These are phyloP conservation scores for Drosophila asahinai DNA, from an alignment of 1,140 invertebrate species.

Conservation along the genomic window DNA sequence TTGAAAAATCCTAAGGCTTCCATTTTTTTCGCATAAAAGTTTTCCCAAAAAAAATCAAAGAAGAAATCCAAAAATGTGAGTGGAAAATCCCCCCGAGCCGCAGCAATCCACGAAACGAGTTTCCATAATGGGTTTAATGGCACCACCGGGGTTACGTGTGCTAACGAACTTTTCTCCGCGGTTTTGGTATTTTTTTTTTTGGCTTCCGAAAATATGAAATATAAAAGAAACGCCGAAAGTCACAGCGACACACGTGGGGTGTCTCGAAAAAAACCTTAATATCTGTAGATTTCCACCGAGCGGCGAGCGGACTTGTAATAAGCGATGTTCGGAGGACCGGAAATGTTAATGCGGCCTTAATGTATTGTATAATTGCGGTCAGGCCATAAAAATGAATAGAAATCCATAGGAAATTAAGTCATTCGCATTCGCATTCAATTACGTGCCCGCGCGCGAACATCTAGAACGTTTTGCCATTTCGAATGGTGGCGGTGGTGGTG, in stretches of 20 bases:
- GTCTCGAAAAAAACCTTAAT: constrained; percentile 1
- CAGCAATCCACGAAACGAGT: constrained; percentile 48
- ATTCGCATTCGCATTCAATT: constrained; percentile 81
- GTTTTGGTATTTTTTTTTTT: not conserved
- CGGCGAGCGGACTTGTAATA: constrained; percentile 29
- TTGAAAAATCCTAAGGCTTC: no score
- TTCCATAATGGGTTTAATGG: constrained; percentile 64
- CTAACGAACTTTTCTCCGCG: constrained; percentile 39
- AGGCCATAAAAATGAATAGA: constrained; percentile 61
- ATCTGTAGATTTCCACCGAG: not conserved
- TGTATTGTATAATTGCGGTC: constrained; percentile 68
- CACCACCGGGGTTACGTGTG: constrained; percentile 29
- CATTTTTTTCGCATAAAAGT: constrained; percentile 2
- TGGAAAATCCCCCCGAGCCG: constrained; percentile 30
- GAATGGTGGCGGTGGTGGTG: constrained; percentile 9
- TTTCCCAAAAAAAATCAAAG: constrained; percentile 2
- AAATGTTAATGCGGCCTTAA: constrained; percentile 66
- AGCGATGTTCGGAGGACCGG: constrained; percentile 48
- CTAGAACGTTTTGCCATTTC: constrained; percentile 42
- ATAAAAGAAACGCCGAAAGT: constrained; percentile 15
- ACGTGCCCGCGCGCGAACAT: constrained; percentile 52
- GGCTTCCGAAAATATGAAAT: not conserved
- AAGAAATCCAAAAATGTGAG: not conserved
- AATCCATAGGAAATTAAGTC: constrained; percentile 73
- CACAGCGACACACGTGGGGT: constrained; percentile 34